Percentiles rank a stretch among this genome's conserved stretches.
Evolutionary conservation across 2,113 vertebrate genomes (phyloP).

Genomic region (Gobiocypris rarus): DNA sequence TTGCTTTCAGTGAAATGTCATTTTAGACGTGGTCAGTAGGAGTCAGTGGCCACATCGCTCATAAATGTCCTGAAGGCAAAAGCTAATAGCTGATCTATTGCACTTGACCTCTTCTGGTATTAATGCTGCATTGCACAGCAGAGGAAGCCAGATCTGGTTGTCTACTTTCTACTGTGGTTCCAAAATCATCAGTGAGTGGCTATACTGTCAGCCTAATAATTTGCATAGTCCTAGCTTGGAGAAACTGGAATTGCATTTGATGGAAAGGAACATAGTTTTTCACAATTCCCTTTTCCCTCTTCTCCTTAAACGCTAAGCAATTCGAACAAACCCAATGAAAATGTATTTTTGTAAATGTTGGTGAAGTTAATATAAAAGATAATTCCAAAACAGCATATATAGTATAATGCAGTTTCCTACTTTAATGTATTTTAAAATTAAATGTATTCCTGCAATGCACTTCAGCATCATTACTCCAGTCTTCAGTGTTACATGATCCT

Average conservation of each 20-base stretch:
- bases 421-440: no score
- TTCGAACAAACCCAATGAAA: constrained; percentile 50
- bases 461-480: no score
- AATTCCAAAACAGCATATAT: background rate
- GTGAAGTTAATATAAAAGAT: background rate
- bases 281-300: constrained; percentile 24
- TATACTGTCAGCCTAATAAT: background rate
- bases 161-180: background rate
- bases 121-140: constrained; percentile 36
- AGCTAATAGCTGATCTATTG: background rate
- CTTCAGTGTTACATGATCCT: no score
- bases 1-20: constrained; percentile 12
- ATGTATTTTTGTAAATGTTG: constrained; percentile 23
- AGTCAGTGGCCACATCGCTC: constrained; percentile 16
- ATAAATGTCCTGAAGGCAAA: background rate
- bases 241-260: background rate
- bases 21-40: background rate
- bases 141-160: constrained; percentile 61
- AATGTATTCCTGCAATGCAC: no score
- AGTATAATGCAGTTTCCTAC: no score
- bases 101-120: background rate
- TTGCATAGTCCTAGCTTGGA: constrained; percentile 3
- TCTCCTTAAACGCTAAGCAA: background rate
- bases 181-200: background rate
- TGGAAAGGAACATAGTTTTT: background rate